Percentiles rank a stretch among this genome's conserved stretches.
Conservation (phyloP, 2,888 invertebrate genomes). For the Troides aeacus region DNA sequence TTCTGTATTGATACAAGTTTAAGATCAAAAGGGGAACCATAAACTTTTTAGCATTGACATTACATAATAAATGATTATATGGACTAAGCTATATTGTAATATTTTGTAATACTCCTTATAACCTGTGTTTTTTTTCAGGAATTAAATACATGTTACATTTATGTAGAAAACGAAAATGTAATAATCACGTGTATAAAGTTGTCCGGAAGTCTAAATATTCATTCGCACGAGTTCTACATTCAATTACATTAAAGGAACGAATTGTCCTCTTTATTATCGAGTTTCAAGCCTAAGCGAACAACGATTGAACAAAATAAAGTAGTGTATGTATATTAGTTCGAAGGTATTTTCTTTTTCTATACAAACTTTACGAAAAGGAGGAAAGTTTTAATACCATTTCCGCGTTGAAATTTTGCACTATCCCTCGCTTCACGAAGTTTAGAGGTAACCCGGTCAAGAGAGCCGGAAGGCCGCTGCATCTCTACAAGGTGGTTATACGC, state of each 20-base stretch:
- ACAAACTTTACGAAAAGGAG: slow-evolving; percentile 31
- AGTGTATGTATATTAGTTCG: slow-evolving; percentile 20
- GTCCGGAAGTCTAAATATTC: too few species aligned
- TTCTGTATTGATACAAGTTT: too few species aligned
- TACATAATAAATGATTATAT: too few species aligned
- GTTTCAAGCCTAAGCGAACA: slow-evolving; percentile 6
- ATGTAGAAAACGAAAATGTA: too few species aligned
- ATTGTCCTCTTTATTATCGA: slow-evolving; percentile 5
- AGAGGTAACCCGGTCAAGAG: slow-evolving; percentile 64
- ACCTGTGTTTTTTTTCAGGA: too few species aligned
- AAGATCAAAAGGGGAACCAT: too few species aligned
- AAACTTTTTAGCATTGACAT: too few species aligned
- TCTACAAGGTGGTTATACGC: neutral
- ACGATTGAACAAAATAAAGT: slow-evolving; percentile 41
- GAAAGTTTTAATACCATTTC: slow-evolving; percentile 59
- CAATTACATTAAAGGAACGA: neutral
- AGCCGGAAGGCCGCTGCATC: slow-evolving; percentile 54
- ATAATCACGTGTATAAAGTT: too few species aligned
- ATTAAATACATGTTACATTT: too few species aligned
- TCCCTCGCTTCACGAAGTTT: slow-evolving; percentile 55
- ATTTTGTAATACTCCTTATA: too few species aligned
- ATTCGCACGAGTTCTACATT: neutral
- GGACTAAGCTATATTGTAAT: too few species aligned
- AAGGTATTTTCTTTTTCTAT: slow-evolving; percentile 20
- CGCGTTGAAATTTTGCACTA: slow-evolving; percentile 59